Percentiles rank a stretch among this genome's conserved stretches.
Conservation (phyloP, 2,888 invertebrate genomes). For the Caenorhabditis uteleia region DNA sequence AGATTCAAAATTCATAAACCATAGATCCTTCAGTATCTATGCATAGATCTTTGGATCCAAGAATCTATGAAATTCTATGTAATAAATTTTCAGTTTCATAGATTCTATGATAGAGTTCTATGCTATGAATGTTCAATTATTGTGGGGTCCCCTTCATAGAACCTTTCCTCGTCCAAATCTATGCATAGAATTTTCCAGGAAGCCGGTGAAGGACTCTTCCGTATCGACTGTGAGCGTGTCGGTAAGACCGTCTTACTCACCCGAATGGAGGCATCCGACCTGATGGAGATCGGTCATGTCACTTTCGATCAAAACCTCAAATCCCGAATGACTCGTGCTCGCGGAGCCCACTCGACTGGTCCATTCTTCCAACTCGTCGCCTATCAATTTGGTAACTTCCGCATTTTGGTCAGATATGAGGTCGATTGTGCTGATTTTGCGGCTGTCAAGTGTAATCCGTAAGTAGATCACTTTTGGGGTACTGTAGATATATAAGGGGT, state of each 20-base stretch:
- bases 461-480: slow-evolving; percentile 8
- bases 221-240: slow-evolving; percentile 69
- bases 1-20: no score
- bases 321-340: slow-evolving; percentile 61
- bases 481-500: not conserved
- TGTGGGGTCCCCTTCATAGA: no score
- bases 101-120: no score
- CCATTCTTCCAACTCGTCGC: slow-evolving; percentile 67
- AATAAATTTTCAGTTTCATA: no score
- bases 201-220: slow-evolving; percentile 69
- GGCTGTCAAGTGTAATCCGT: slow-evolving; percentile 56
- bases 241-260: slow-evolving; percentile 67
- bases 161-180: slow-evolving; percentile 1
- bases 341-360: slow-evolving; percentile 62
- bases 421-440: slow-evolving; percentile 68
- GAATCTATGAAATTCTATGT: no score
- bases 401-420: slow-evolving; percentile 67
- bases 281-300: slow-evolving; percentile 66
- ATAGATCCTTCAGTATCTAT: no score
- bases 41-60: no score
- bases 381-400: slow-evolving; percentile 67
- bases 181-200: slow-evolving; percentile 47
- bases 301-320: slow-evolving; percentile 64
- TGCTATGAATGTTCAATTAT: no score
- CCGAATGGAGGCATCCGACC: slow-evolving; percentile 68